Percentiles rank a stretch among this genome's conserved stretches.
phyloP scores from a whole-genome alignment of 2,888 invertebrate genomes.

The Cataglyphis livida region DNA sequence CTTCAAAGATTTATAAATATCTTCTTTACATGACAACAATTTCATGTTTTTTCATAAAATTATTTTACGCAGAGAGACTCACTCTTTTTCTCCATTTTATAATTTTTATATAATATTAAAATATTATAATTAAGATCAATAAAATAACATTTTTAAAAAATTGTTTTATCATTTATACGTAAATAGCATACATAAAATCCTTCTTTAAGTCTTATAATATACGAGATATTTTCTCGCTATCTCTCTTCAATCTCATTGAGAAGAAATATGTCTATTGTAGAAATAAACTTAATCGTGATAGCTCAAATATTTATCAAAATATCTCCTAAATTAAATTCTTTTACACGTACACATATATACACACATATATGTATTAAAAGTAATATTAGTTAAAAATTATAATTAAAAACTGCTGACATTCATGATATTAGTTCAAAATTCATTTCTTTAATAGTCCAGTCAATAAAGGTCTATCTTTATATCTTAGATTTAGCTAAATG shows the following conservation, averaged over 20 bases:
- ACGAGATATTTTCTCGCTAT: neutral
- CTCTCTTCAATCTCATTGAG: neutral
- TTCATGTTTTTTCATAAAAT: neutral
- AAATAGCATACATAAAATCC: conserved; percentile 6
- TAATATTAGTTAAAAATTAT: conserved; percentile 9
- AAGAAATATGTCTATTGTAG: neutral
- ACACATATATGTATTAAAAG: neutral
- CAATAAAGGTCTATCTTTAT: neutral
- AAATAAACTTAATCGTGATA: conserved; percentile 22
- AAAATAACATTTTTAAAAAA: neutral
- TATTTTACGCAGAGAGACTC: neutral
- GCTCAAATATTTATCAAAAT: conserved; percentile 1
- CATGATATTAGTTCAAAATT: neutral
- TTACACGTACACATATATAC: neutral
- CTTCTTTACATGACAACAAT: neutral
- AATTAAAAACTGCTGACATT: neutral
- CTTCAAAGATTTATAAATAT: neutral
- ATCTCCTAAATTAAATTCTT: conserved; percentile 5
- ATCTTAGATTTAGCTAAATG: neutral
- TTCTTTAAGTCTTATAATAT: neutral
- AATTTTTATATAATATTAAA: neutral
- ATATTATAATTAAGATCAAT: neutral
- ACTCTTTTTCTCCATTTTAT: neutral
- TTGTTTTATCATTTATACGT: neutral
- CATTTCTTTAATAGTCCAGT: neutral